Evolutionary conservation across 2,888 invertebrate genomes (phyloP), one percentile per base, ranked within the genome.

Genomic region (Latrodectus hesperus): DNA sequence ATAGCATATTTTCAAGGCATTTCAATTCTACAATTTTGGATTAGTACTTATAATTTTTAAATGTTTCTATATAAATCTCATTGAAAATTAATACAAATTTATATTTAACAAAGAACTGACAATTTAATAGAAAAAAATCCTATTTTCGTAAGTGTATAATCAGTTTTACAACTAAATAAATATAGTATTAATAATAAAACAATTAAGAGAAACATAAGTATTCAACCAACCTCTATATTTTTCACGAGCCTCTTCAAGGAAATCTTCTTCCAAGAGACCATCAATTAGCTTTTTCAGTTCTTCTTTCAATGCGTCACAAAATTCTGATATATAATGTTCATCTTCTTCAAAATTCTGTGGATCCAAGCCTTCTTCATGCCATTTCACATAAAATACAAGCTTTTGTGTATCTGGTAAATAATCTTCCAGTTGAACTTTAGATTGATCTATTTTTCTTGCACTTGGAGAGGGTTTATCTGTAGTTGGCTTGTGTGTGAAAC

Each of bases 201-300:
- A 38, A 38, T 6, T 38, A 65, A 14, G 22, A 22, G 22, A 64
- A 9, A 72, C 0, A 68, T 22, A 22, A 8, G 22, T 49, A 73
- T 52, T 22, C 6, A 9, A 38, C 38, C 68, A 70, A 89, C 89
- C 89, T 86, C 80, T 67, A 86, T 88, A 89, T 51, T 73, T 70
- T 16, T 83, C 81, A 22, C 81, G 81, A 16, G 88, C 88, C 76
- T 89, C 89, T 67, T 89, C 86, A 12, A 88, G 68, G 38, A 88
- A 89, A 91, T 95, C 94, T 91, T 95, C 95, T 83, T 96, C 95
- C 8, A 95, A 94, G 53, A 96, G 94, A 16, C 94, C 93, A 91
- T 95, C 95, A 68, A 96, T 94, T 91, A 95, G 94, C 84, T 95
- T 94, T 90, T 94, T 94, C 84, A 97, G 94, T 89, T 95, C 94